Percentiles rank a stretch among this genome's conserved stretches.
These are phyloP conservation scores for Hypomecis atomaria DNA, from an alignment of 2,888 invertebrate genomes.

Conservation along the genomic window DNA sequence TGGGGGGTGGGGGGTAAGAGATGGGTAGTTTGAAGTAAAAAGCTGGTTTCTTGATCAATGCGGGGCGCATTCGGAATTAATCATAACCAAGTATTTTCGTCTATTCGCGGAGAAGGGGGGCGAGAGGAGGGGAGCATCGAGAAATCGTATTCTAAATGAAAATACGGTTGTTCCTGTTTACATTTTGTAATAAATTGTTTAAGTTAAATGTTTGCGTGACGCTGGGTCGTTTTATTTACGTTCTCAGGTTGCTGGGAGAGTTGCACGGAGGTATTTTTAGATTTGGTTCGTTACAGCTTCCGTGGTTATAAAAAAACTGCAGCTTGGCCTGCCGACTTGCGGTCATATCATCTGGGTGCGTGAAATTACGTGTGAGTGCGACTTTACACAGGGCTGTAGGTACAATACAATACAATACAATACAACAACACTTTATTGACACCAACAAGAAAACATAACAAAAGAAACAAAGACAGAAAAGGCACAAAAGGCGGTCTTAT, in stretches of 20 bases:
- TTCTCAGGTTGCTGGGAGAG: conserved; percentile 12
- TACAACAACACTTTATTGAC: no score
- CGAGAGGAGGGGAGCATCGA: conserved; percentile 60
- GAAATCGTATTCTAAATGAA: conserved; percentile 84
- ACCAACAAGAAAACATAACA: no score
- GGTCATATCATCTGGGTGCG: no score
- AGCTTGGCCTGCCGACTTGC: no score
- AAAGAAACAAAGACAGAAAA: no score
- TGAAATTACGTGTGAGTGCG: no score
- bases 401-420: no score
- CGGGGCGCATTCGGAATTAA: conserved; percentile 84
- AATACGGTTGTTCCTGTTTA: conserved; percentile 84
- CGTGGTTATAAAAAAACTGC: background rate
- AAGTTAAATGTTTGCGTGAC: conserved; percentile 75
- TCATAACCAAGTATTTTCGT: conserved; percentile 85
- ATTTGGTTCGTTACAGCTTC: conserved; percentile 4
- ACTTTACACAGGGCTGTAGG: no score
- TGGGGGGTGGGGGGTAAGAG: conserved; percentile 61
- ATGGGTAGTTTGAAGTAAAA: conserved; percentile 84
- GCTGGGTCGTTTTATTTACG: conserved; percentile 57
- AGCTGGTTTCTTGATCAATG: conserved; percentile 85
- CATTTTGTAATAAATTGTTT: conserved; percentile 85
- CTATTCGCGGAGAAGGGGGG: conserved; percentile 58
- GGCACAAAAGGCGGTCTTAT: no score
- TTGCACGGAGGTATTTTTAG: conserved; percentile 5